Conservation (phyloP, 2,888 invertebrate species). For the Dryobotodes eremita region DNA sequence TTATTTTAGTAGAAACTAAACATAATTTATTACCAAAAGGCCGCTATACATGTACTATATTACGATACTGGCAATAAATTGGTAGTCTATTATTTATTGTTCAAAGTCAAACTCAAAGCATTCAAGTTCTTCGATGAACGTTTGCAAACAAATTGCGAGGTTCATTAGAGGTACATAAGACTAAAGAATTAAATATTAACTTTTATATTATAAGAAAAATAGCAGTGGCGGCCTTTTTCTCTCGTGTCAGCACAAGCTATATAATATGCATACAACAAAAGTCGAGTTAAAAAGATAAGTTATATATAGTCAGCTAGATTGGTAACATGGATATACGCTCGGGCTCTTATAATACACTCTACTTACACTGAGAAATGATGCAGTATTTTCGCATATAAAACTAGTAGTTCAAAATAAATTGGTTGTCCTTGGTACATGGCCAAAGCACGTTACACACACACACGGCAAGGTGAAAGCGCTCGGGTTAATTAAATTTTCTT, state of each 20-base stretch:
- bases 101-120: too few relatives aligned
- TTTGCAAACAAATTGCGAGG: neutral
- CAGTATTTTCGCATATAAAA: neutral
- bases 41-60: neutral
- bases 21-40: neutral
- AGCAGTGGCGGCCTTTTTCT: too few relatives aligned
- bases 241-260: neutral
- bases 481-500: neutral
- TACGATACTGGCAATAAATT: neutral
- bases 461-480: neutral
- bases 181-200: neutral
- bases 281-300: neutral
- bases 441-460: neutral
- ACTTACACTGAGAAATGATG: neutral
- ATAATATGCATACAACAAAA: neutral
- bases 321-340: neutral
- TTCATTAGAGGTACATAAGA: neutral
- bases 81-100: neutral
- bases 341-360: neutral
- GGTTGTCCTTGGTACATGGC: neutral
- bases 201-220: neutral
- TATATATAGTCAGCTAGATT: neutral
- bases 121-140: neutral
- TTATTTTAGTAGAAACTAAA: too few relatives aligned
- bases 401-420: constrained; percentile 3